Percentiles rank a stretch among this genome's conserved stretches.
Evolutionary conservation across 2,888 invertebrate species (phyloP).

Genomic region (Zaprionus bogoriensis): DNA sequence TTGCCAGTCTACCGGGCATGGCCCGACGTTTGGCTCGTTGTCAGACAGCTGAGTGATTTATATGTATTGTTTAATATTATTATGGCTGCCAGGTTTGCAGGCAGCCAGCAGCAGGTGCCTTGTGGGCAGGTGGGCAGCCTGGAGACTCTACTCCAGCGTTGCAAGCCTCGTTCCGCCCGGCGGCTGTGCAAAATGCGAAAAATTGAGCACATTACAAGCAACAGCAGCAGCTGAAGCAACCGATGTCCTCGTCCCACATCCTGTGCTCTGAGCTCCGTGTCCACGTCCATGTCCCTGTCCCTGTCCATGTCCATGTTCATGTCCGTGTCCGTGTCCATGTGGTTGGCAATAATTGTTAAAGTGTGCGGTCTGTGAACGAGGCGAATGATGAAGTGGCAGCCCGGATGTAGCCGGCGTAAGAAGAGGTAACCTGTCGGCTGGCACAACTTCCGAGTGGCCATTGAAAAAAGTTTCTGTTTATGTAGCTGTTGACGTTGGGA

Average conservation of each 20-base stretch:
- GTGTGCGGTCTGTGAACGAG: slow-evolving; percentile 56
- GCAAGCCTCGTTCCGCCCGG: slow-evolving; percentile 52
- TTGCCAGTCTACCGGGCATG: slow-evolving; percentile 6
- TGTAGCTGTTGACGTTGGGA: background rate
- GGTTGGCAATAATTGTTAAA: slow-evolving; percentile 75
- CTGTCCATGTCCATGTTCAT: slow-evolving; percentile 18
- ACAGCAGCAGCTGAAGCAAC: slow-evolving; percentile 23
- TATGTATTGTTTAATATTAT: slow-evolving; percentile 77
- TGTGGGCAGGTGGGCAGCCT: slow-evolving; percentile 18
- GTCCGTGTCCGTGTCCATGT: slow-evolving; percentile 47
- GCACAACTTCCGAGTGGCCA: slow-evolving; percentile 33
- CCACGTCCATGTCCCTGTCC: slow-evolving; percentile 20
- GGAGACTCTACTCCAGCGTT: slow-evolving; percentile 24
- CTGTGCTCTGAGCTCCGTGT: slow-evolving; percentile 16
- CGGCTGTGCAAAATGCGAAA: slow-evolving; percentile 74
- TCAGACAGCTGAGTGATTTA: slow-evolving; percentile 76
- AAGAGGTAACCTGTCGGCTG: slow-evolving; percentile 17
- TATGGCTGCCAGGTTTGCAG: slow-evolving; percentile 67
- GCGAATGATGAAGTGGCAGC: slow-evolving; percentile 58
- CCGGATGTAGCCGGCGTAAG: background rate
- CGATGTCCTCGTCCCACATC: slow-evolving; percentile 35
- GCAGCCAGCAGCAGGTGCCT: slow-evolving; percentile 13
- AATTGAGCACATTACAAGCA: slow-evolving; percentile 74
- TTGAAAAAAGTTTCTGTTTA: slow-evolving; percentile 26
- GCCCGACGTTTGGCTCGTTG: slow-evolving; percentile 39